Conservation (phyloP, 2,113 vertebrate species). For the Protobothrops flavoviridis region DNA sequence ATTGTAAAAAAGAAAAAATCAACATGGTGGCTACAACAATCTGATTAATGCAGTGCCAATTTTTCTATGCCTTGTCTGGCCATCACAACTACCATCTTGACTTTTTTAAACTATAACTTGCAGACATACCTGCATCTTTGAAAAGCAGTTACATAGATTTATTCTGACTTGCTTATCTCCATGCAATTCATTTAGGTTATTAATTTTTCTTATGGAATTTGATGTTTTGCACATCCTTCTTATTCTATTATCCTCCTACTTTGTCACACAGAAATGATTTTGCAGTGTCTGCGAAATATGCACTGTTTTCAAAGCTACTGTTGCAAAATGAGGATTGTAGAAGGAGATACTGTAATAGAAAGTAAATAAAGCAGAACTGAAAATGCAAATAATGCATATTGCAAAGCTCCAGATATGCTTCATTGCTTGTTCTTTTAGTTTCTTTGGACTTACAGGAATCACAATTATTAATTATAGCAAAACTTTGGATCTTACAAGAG, state of each 20-base stretch:
- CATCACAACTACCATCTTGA: background rate
- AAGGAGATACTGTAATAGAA: background rate
- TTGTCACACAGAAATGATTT: background rate
- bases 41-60: background rate
- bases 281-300: background rate
- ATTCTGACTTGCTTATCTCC: background rate
- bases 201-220: background rate
- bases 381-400: slow-evolving; percentile 21
- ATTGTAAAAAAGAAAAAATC: background rate
- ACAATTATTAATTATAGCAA: background rate
- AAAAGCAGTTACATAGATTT: background rate
- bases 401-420: background rate
- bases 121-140: background rate
- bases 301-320: background rate
- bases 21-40: background rate
- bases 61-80: background rate
- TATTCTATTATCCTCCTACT: background rate
- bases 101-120: background rate
- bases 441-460: background rate
- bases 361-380: slow-evolving; percentile 11
- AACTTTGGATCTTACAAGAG: background rate
- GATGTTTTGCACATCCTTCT: background rate
- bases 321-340: slow-evolving; percentile 1
- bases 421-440: background rate
- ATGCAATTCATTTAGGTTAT: background rate